Evolutionary conservation across 2,888 invertebrate species (phyloP), one percentile per base, ranked within the genome.

Genomic region (Cartodere bifasciata): DNA sequence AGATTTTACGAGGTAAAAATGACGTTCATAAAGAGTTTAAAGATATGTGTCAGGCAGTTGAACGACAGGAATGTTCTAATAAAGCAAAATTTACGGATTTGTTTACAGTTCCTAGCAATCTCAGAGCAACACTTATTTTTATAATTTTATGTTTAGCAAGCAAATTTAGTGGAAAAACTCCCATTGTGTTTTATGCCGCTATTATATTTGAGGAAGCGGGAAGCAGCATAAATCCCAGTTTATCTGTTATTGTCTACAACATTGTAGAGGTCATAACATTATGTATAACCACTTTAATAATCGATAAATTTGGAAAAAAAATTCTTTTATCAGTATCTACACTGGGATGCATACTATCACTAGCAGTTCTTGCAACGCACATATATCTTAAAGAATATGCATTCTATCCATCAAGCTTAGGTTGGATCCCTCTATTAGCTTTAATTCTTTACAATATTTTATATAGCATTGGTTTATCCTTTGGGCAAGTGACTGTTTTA

Each of bases 91-190:
- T 53, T 16, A 42, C 42, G 20, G 71, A 72, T 48, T 50, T 74
- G 16, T 47, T 72, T 27, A 62, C 62, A 9, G 65, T 68, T 40
- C 61, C 64, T 7, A 68, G 67, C 2, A 72, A 71, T 45, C 64
- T 70, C 40, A 68, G 68, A 55, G 78, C 77, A 2, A 60, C 76
- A 45, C 61, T 66, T 45, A 70, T 80, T 60, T 56, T 43, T 34
- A 48, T 75, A 7, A 68, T 70, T 15, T 60, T 80, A 9, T 68
- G 68, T 45, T 60, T 67, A 2, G 67, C 70, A 16, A 70, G 70
- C 47, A 78, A 81, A 48, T 62, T 75, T 30, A 71, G 72, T 45
- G 75, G 75, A 1, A 72, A 72, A 37, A 71, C 72, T 35, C 72
- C 73, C 1, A 65, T 74, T 6, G 62, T 73, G 4, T 69, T 72